Percentiles rank a stretch among this genome's conserved stretches.
phyloP scores from a whole-genome alignment of 2,888 invertebrate genomes.

The Torymus auratus region DNA sequence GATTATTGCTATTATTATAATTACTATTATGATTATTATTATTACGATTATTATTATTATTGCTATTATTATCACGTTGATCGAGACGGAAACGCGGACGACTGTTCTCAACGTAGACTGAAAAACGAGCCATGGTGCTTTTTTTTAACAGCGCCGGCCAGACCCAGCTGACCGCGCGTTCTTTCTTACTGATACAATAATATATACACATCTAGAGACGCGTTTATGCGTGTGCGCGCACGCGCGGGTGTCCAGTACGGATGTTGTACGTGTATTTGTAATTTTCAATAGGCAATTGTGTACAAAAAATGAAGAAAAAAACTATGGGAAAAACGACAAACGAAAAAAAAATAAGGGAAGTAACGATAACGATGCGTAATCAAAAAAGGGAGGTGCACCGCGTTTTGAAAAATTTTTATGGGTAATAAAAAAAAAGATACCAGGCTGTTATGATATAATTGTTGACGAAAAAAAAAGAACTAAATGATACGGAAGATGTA shows the following conservation, averaged over 20 bases:
- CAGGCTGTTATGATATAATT: slow-evolving; percentile 48
- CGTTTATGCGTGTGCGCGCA: not conserved
- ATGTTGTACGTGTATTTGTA: slow-evolving; percentile 19
- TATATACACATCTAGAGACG: not conserved
- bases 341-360: not conserved
- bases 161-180: slow-evolving; percentile 45
- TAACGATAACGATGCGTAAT: slow-evolving; percentile 26
- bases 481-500: slow-evolving; percentile 26
- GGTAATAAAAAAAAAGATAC: slow-evolving; percentile 14
- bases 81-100: slow-evolving; percentile 2
- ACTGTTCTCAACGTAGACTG: slow-evolving; percentile 48
- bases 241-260: no score
- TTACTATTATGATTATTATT: slow-evolving; percentile 14
- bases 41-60: slow-evolving; percentile 35
- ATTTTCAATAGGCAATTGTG: slow-evolving; percentile 45
- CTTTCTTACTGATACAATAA: slow-evolving; percentile 26
- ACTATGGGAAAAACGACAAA: not conserved
- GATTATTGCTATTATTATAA: slow-evolving; percentile 45
- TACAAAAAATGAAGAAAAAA: slow-evolving; percentile 30
- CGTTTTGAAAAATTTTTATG: slow-evolving; percentile 38
- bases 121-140: slow-evolving; percentile 44
- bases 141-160: slow-evolving; percentile 23
- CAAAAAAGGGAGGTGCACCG: slow-evolving; percentile 36
- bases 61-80: slow-evolving; percentile 34
- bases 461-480: slow-evolving; percentile 32